Conservation (phyloP, 2,888 invertebrate genomes). For the Protonemura montana region DNA sequence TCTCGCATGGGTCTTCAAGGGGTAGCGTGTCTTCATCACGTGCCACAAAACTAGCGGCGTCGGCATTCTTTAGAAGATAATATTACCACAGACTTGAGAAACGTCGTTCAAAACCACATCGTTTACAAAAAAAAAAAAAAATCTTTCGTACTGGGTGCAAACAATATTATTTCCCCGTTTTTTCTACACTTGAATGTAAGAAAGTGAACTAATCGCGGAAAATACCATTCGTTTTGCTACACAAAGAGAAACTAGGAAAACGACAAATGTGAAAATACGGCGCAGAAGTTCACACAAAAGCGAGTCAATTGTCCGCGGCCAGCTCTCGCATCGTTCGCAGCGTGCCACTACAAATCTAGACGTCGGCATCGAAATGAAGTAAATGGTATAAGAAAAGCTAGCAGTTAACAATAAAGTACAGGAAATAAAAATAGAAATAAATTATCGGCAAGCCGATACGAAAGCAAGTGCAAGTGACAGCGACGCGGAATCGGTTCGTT, state of each 20-base stretch:
- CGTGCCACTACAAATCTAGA: conserved; percentile 30
- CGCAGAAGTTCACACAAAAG: conserved; percentile 33
- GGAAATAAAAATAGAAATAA: conserved; percentile 34
- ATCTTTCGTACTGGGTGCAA: conserved; percentile 1
- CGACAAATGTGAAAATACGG: conserved; percentile 41
- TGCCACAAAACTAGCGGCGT: background rate
- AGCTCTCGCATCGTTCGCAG: conserved; percentile 18
- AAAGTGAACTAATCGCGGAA: conserved; percentile 38
- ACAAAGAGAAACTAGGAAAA: conserved; percentile 36
- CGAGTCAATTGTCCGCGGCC: conserved; percentile 39
- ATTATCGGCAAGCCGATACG: conserved; percentile 13
- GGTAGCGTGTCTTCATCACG: background rate
- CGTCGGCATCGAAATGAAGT: conserved; percentile 38
- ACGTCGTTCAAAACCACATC: conserved; percentile 7
- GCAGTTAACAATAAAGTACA: conserved; percentile 29
- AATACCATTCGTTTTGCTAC: conserved; percentile 39
- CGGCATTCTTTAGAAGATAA: conserved; percentile 13
- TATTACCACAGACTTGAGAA: background rate
- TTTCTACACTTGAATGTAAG: conserved; percentile 19
- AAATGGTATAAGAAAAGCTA: conserved; percentile 28
- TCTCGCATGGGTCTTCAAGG: background rate
- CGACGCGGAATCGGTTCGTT: background rate
- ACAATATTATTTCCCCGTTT: conserved; percentile 30
- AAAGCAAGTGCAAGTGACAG: conserved; percentile 33
- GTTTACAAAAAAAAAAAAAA: conserved; percentile 18